Evolutionary conservation across 2,888 invertebrate species (phyloP).

Genomic region (Drosophila planitibia): DNA sequence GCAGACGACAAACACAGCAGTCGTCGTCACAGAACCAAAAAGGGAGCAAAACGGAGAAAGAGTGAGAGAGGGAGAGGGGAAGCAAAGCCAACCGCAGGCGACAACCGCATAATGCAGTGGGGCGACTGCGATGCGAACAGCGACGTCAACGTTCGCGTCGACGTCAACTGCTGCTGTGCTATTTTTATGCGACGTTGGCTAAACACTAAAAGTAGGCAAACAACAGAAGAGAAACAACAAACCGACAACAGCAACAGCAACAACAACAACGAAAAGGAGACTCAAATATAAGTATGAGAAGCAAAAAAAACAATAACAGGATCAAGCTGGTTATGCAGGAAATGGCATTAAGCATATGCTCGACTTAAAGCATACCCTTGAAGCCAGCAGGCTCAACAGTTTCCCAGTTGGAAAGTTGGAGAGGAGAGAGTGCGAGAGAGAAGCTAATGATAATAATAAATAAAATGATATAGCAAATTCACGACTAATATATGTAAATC

Average conservation of each 20-base stretch:
- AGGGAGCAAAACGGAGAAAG: conserved; percentile 1
- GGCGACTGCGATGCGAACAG: conserved; percentile 32
- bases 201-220: conserved; percentile 78
- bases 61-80: neutral
- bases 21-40: conserved; percentile 7
- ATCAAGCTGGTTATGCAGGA: conserved; percentile 11
- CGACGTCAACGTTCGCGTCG: conserved; percentile 16
- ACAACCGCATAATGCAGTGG: conserved; percentile 76
- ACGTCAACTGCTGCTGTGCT: conserved; percentile 55
- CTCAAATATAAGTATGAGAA: conserved; percentile 7
- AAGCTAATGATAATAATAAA: neutral
- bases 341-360: neutral
- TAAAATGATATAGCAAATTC: neutral
- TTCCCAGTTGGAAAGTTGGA: neutral
- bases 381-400: neutral
- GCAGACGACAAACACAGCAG: conserved; percentile 68
- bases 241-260: conserved; percentile 27
- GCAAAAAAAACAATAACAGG: conserved; percentile 26
- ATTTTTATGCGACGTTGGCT: conserved; percentile 77
- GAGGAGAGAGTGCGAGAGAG: neutral
- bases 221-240: conserved; percentile 37
- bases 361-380: conserved; percentile 11
- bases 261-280: conserved; percentile 24
- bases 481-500: neutral
- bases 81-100: conserved; percentile 51